Percentiles rank a stretch among this genome's conserved stretches.
phyloP scores from a whole-genome alignment of 1,140 invertebrate species.

The Phocides pigmalion region DNA sequence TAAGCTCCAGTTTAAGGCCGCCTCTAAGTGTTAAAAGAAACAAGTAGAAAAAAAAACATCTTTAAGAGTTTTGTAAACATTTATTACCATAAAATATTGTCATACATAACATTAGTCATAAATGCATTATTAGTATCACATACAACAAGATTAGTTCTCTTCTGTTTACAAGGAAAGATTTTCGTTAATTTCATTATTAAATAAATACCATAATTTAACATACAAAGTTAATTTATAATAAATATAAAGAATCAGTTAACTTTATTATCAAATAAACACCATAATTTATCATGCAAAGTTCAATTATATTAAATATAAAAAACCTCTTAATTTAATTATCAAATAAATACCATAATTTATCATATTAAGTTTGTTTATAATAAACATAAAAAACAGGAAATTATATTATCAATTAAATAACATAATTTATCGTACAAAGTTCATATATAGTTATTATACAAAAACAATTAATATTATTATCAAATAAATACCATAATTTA shows the following conservation, averaged over 20 bases:
- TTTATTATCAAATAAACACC: neutral
- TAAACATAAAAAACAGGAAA: no score
- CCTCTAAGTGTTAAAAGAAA: no score
- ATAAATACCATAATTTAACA: neutral
- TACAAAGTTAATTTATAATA: neutral
- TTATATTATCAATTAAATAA: neutral
- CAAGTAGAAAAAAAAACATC: no score
- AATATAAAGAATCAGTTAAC: no score
- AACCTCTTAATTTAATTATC: no score
- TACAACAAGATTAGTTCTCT: neutral
- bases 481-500: slow-evolving; percentile 1
- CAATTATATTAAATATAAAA: neutral
- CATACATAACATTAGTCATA: slow-evolving; percentile 15
- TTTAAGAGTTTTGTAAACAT: slow-evolving; percentile 13
- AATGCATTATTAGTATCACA: slow-evolving; percentile 21
- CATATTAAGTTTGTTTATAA: neutral
- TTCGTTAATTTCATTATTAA: no score
- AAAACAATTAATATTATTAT: no score
- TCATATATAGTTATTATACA: neutral
- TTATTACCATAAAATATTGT: slow-evolving; percentile 14
- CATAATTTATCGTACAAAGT: neutral
- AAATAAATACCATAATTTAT: slow-evolving; percentile 1
- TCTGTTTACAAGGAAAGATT: no score
- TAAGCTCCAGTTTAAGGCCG: no score
- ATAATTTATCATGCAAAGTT: neutral